Base-by-base conservation (phyloP, 1,140 invertebrate genomes). In the Neodiprion lecontei region DNA sequence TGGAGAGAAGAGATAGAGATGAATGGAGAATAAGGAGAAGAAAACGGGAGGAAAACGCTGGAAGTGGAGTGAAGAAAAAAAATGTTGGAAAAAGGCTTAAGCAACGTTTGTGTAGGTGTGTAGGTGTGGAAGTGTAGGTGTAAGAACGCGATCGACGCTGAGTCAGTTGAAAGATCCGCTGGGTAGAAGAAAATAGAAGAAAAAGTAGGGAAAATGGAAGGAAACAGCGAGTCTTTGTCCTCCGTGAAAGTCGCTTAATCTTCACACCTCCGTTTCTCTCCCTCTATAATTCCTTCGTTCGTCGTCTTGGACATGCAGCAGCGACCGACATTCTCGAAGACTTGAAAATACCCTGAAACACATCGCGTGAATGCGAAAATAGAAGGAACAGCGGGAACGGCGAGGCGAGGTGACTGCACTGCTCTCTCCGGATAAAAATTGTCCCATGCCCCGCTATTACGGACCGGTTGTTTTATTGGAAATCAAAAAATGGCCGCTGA, bases 191-290 rank as follows among this genome's bases (percentile, higher is more conserved):
- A 61, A 61, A 11, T 61, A 61, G n/a, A 5, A 61, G 53, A 61
- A 61, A 5, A 61, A 0, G 28, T 40, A 40, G 5, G 28, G 28
- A 40, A 40, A 40, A 40, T 72, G 75, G 74, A 40, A 50, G 75
- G 67, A 76, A 72, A 69, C 69, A 71, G 53, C 9, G 61, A 75
- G 77, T 73, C 75, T 81, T 81, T 79, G 78, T 79, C 69, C 78
- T 28, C 76, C 48, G 17, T 77, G 72, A 70, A 80, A 75, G 72
- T 76, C 74, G 73, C 70, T 79, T 69, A 75, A 75, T 77, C 71
- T 69, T n/a, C 48, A 9, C 53, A 7, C 28, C 28, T 40, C 28
- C 28, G 5, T 40, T 40, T 40, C 28, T 21, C 17, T 40, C 53
- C 53, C 53, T 61, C 53, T 61, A 17, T 61, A 61, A 61, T 61